Percentiles rank a stretch among this genome's conserved stretches.
These are phyloP conservation scores for Euzetes globulus DNA, from an alignment of 2,888 invertebrate genomes.

Conservation along the genomic window DNA sequence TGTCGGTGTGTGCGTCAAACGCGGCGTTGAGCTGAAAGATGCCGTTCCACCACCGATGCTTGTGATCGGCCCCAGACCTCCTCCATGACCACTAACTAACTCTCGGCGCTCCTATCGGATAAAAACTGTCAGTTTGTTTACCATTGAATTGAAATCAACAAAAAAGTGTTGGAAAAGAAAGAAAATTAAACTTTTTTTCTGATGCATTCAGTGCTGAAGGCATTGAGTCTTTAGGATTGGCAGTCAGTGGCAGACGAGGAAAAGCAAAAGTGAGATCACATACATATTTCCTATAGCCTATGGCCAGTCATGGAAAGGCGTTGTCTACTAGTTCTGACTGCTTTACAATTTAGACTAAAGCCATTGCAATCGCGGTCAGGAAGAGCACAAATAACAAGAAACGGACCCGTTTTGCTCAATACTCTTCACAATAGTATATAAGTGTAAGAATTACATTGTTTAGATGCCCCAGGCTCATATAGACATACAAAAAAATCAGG, in stretches of 20 bases:
- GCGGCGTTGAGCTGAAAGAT: constrained; percentile 51
- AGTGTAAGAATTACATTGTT: constrained; percentile 18
- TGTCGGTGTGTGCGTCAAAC: constrained; percentile 52
- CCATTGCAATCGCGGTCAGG: constrained; percentile 8
- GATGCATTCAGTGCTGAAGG: neutral
- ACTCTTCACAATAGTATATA: constrained; percentile 18
- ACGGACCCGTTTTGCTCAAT: neutral
- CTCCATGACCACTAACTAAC: constrained; percentile 53
- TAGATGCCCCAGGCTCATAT: neutral
- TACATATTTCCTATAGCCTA: constrained; percentile 26
- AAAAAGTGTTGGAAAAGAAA: neutral
- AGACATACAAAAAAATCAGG: constrained; percentile 19
- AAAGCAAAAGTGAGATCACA: constrained; percentile 19
- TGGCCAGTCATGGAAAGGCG: constrained; percentile 28
- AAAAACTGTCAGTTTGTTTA: neutral
- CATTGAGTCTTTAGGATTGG: neutral
- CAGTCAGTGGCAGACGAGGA: constrained; percentile 11
- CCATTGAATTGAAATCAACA: neutral
- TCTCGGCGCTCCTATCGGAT: constrained; percentile 54
- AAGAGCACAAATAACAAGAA: constrained; percentile 10
- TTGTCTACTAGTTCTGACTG: constrained; percentile 17
- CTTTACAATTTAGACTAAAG: constrained; percentile 20
- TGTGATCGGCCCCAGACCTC: constrained; percentile 54
- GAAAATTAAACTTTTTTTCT: neutral
- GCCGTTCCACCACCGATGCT: constrained; percentile 49